These are phyloP conservation scores for Ferrisia virgata DNA, from an alignment of 2,888 invertebrate genomes.

Conservation along the genomic window DNA sequence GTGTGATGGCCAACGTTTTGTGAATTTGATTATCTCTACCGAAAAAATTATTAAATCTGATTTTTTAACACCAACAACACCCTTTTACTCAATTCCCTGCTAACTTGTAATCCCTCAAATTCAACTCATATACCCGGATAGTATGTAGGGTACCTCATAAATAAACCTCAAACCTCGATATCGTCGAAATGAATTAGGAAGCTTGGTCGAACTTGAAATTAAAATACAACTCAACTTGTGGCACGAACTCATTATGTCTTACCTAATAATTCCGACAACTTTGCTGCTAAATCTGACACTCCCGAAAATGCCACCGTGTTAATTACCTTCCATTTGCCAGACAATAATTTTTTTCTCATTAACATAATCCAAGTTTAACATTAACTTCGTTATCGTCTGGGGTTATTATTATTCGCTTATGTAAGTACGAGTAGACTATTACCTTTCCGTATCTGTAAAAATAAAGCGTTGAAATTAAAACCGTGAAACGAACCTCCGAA, in stretches of 20 bases:
- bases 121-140: no score
- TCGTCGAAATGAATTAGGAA: not conserved
- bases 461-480: not conserved
- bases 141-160: no score
- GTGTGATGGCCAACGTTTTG: no score
- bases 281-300: not conserved
- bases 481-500: not conserved
- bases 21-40: no score
- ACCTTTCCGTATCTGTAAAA: not conserved
- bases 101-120: no score
- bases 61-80: no score
- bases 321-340: not conserved
- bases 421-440: no score
- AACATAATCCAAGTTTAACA: not conserved
- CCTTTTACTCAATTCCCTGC: no score
- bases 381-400: not conserved
- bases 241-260: not conserved
- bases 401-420: not conserved
- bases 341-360: slow-evolving; percentile 11
- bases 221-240: not conserved
- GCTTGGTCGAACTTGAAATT: not conserved
- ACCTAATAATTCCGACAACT: not conserved
- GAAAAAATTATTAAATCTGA: no score
- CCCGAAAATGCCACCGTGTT: not conserved
- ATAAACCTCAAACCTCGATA: no score